A percentile compares a stretch with the other conserved stretches of the same genome.
phyloP scores from a whole-genome alignment of 1,140 invertebrate species.

The Acromyrmex charruanus region DNA sequence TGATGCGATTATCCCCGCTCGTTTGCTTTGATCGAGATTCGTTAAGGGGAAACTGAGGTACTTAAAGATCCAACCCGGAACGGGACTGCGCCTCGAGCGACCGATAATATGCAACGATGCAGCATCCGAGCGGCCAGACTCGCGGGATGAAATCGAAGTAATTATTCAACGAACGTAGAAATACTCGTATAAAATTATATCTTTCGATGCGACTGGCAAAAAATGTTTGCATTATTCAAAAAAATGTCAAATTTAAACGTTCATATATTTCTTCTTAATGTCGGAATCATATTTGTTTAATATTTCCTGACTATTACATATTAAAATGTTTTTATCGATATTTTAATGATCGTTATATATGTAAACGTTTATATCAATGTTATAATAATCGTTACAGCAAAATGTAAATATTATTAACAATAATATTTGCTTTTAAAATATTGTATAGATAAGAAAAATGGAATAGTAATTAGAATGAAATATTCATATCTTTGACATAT shows the following conservation, averaged over 20 bases:
- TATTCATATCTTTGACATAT: background rate
- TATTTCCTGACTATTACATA: too few relatives aligned
- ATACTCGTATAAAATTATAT: background rate
- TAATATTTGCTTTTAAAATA: background rate
- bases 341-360: too few relatives aligned
- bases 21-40: constrained; percentile 43
- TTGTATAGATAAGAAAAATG: background rate
- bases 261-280: background rate
- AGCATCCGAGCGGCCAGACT: background rate
- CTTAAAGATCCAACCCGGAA: background rate
- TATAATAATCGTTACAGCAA: background rate
- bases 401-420: background rate
- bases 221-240: background rate
- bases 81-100: background rate
- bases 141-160: constrained; percentile 1
- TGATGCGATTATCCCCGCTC: constrained; percentile 47
- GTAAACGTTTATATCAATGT: background rate
- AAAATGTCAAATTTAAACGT: background rate
- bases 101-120: constrained; percentile 34
- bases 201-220: background rate
- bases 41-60: constrained; percentile 35
- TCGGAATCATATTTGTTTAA: background rate
- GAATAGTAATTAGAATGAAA: background rate
- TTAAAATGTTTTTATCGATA: too few relatives aligned
- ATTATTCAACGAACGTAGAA: constrained; percentile 25